A percentile compares a stretch with the other conserved stretches of the same genome.
These are phyloP conservation scores for Synanceia verrucosa DNA, from an alignment of 2,797 vertebrate genomes.

Conservation along the genomic window DNA sequence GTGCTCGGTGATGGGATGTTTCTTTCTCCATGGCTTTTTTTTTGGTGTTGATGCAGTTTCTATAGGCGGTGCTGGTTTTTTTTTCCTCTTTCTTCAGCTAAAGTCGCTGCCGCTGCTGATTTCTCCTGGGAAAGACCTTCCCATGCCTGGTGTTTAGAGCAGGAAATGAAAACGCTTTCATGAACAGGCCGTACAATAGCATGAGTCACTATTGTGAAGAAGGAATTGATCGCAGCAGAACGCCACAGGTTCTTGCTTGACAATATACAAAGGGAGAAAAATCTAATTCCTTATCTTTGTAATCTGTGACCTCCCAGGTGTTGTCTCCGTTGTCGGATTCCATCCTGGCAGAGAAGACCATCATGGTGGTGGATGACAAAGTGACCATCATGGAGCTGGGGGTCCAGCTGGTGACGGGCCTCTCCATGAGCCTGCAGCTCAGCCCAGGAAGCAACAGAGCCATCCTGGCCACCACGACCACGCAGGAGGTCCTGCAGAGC, in stretches of 20 bases:
- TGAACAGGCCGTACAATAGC: conserved; percentile 38
- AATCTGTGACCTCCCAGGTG: conserved; percentile 79
- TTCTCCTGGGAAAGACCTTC: conserved; percentile 49
- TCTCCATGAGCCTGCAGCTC: conserved; percentile 90
- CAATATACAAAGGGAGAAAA: conserved; percentile 14
- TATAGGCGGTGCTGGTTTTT: conserved; percentile 10
- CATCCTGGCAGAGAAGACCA: conserved; percentile 95
- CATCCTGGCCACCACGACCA: conserved; percentile 87
- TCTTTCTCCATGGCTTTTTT: conserved; percentile 33
- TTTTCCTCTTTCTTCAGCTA: neutral
- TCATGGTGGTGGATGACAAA: conserved; percentile 93
- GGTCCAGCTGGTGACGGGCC: conserved; percentile 92
- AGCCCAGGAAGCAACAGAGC: conserved; percentile 86
- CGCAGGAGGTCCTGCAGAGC: conserved; percentile 90
- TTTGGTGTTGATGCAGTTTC: conserved; percentile 34
- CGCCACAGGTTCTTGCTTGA: conserved; percentile 24
- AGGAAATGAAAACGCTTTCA: conserved; percentile 60
- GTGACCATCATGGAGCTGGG: conserved; percentile 94
- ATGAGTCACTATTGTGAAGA: conserved; percentile 19
- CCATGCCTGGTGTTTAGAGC: conserved; percentile 25
- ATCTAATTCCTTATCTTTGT: neutral
- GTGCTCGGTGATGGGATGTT: conserved; percentile 40
- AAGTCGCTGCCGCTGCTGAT: conserved; percentile 45
- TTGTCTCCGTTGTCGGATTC: conserved; percentile 95
- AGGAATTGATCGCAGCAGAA: conserved; percentile 37